Conservation (phyloP, 2,888 invertebrate genomes). For the Spialia ferax region DNA sequence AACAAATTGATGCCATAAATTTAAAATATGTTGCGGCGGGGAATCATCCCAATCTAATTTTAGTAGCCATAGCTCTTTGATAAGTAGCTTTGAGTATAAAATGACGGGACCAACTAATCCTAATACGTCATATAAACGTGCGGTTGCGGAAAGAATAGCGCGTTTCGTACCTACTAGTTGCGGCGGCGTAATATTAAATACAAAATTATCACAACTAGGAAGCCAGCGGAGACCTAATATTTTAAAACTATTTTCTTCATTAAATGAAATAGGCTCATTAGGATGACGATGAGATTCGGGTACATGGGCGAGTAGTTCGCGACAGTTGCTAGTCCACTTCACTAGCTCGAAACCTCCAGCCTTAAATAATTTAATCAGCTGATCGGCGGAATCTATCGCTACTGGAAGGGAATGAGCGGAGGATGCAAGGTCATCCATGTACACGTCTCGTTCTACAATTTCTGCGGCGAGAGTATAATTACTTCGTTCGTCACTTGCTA, state of each 20-base stretch:
- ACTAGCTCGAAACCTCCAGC: constrained; percentile 12
- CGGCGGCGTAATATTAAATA: constrained; percentile 1
- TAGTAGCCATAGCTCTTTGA: neutral
- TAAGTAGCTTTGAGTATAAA: constrained; percentile 10
- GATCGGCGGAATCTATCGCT: constrained; percentile 18
- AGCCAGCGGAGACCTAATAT: constrained; percentile 31
- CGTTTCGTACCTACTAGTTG: constrained; percentile 13
- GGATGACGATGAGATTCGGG: constrained; percentile 1
- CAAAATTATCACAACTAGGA: constrained; percentile 11
- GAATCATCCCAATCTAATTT: constrained; percentile 11
- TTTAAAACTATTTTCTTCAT: constrained; percentile 15
- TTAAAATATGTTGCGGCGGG: neutral
- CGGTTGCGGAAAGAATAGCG: constrained; percentile 11
- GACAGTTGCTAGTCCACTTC: neutral
- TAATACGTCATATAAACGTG: constrained; percentile 20
- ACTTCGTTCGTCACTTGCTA: constrained; percentile 9
- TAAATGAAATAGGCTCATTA: neutral
- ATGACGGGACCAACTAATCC: constrained; percentile 19
- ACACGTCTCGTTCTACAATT: neutral
- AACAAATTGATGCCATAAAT: neutral
- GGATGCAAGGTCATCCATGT: constrained; percentile 11
- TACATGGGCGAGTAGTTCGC: neutral
- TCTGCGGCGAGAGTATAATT: neutral
- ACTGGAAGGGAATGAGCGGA: constrained; percentile 30
- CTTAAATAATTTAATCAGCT: constrained; percentile 22